phyloP scores from a whole-genome alignment of 2,113 vertebrate species.

The Orthonyx spaldingii region DNA sequence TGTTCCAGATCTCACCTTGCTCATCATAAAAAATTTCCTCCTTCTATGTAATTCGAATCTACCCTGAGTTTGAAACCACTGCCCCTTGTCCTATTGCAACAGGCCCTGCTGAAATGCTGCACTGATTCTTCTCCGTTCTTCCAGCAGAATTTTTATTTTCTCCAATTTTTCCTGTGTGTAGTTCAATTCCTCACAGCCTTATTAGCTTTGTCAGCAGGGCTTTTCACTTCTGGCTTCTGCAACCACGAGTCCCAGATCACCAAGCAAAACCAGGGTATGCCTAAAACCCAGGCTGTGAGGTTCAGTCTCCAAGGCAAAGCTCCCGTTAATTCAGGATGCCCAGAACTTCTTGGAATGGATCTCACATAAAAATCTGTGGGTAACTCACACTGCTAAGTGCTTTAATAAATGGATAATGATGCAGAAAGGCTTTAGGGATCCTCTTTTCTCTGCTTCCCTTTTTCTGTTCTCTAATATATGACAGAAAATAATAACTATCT shows the following conservation, averaged over 20 bases:
- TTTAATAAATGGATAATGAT: background rate
- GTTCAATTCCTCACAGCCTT: background rate
- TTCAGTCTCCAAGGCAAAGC: slow-evolving; percentile 1
- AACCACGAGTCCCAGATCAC: background rate
- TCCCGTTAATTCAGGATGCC: background rate
- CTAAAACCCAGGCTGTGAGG: background rate
- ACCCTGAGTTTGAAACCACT: background rate
- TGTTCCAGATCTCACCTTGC: background rate
- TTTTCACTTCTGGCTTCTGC: background rate
- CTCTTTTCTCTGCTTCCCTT: background rate
- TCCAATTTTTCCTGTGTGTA: background rate
- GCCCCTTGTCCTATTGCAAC: background rate
- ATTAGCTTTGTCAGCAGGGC: background rate
- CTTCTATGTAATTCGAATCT: background rate
- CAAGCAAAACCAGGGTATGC: background rate
- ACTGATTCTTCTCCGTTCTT: background rate
- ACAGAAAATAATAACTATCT: background rate
- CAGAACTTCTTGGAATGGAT: background rate
- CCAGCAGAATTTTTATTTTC: background rate
- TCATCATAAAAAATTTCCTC: too few species aligned
- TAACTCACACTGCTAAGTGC: background rate
- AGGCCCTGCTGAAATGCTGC: background rate
- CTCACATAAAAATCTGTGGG: background rate
- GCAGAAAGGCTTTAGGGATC: background rate
- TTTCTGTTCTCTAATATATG: background rate